phyloP scores from a whole-genome alignment of 1,140 invertebrate species.

The Drosophila oshimai region DNA sequence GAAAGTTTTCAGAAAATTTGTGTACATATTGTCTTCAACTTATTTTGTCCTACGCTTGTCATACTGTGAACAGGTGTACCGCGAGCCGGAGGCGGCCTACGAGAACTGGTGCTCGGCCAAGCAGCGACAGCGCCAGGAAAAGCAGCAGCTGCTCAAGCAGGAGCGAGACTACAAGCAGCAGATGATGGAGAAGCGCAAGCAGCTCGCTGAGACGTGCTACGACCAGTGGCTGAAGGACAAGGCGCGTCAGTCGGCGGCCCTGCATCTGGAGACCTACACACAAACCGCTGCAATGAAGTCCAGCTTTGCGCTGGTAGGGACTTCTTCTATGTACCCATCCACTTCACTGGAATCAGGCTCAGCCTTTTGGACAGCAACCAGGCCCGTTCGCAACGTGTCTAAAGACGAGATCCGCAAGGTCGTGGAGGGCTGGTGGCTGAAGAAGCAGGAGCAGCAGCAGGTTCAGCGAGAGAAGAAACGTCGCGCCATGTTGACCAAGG shows the following conservation, averaged over 20 bases:
- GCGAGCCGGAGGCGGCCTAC: constrained; percentile 39
- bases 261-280: constrained; percentile 21
- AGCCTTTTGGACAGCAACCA: neutral
- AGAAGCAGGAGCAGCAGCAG: constrained; percentile 35
- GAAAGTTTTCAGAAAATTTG: too few species aligned
- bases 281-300: neutral
- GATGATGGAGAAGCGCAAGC: constrained; percentile 22
- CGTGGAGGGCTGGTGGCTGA: constrained; percentile 49
- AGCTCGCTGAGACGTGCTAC: constrained; percentile 26
- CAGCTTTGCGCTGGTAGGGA: neutral
- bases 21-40: too few species aligned
- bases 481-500: neutral
- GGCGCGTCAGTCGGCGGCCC: neutral
- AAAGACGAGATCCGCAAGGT: constrained; percentile 38
- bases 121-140: constrained; percentile 2
- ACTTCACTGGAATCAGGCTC: neutral
- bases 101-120: constrained; percentile 52
- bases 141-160: neutral
- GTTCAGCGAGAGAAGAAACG: constrained; percentile 18
- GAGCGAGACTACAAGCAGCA: neutral
- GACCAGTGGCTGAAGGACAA: constrained; percentile 47
- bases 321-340: neutral
- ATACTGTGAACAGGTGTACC: neutral
- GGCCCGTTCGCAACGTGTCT: constrained; percentile 12
- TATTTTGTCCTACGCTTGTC: too few species aligned